Conservation (phyloP, 2,113 vertebrate genomes). For the Pterocles gutturalis region DNA sequence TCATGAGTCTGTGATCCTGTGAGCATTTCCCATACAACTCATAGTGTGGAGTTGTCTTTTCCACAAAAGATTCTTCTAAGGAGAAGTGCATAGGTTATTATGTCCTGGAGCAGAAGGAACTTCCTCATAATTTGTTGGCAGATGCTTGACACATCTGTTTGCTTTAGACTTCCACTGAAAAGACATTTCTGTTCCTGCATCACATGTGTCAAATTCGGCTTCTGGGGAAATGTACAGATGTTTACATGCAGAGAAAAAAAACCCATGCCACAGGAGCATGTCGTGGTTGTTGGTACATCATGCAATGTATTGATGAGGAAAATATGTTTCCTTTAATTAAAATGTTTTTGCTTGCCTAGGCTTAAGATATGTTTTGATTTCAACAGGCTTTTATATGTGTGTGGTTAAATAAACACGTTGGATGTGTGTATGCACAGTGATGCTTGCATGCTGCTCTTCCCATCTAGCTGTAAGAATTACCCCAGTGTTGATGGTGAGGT, state of each 20-base stretch:
- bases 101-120: conserved; percentile 32
- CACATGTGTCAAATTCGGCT: conserved; percentile 57
- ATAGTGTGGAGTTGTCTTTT: not conserved
- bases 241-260: conserved; percentile 41
- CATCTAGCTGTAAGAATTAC: not conserved
- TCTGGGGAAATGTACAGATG: conserved; percentile 70
- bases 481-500: not conserved
- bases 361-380: conserved; percentile 24
- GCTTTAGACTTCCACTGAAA: conserved; percentile 51
- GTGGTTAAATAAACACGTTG: not conserved
- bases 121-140: conserved; percentile 57
- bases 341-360: not conserved
- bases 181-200: conserved; percentile 49
- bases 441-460: not conserved
- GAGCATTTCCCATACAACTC: not conserved
- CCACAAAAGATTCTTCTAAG: not conserved
- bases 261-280: conserved; percentile 42
- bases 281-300: conserved; percentile 30
- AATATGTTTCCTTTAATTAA: conserved; percentile 63
- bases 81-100: not conserved
- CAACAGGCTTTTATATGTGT: not conserved
- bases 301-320: conserved; percentile 43
- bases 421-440: not conserved
- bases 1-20: not conserved
- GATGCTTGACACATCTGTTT: conserved; percentile 64